These are phyloP conservation scores for Nyctereutes procyonoides DNA, from an alignment of 2,113 vertebrate genomes.

Conservation along the genomic window DNA sequence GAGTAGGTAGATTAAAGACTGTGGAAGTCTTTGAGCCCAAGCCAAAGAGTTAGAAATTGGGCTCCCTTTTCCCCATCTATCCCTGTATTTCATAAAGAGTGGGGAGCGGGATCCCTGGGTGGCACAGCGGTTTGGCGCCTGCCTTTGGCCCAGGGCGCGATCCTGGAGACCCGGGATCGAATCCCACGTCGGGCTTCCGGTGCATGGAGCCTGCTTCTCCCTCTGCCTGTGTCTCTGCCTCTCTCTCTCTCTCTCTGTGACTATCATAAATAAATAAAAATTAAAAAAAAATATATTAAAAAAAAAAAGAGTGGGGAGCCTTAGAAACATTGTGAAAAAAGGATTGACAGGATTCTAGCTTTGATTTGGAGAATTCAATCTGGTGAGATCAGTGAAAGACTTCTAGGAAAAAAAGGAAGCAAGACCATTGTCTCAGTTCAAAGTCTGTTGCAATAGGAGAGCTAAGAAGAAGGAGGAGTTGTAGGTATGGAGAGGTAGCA, in stretches of 20 bases:
- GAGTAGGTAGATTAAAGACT: not conserved
- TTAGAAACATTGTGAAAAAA: not conserved
- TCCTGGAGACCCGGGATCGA: too few relatives aligned
- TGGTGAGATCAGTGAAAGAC: not conserved
- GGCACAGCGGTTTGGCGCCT: too few relatives aligned
- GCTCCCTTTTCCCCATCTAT: not conserved
- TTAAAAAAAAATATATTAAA: too few relatives aligned
- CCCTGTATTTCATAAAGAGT: not conserved
- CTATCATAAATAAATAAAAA: too few relatives aligned
- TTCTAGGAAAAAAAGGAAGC: not conserved
- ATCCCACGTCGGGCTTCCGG: too few relatives aligned
- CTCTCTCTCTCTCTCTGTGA: too few relatives aligned
- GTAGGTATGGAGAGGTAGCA: not conserved
- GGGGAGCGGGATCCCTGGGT: rapidly evolving
- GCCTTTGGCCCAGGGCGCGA: too few relatives aligned
- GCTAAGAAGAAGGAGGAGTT: not conserved
- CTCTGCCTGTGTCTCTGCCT: too few relatives aligned
- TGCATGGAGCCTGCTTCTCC: too few relatives aligned
- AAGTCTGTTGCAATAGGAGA: not conserved
- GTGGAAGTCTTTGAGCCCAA: not conserved
- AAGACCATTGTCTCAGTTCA: not conserved
- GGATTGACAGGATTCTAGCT: not conserved
- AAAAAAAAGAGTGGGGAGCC: not conserved
- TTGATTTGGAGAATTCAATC: not conserved
- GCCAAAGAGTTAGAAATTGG: not conserved